Conservation (phyloP, 2,113 vertebrate genomes). For the Phalacrocorax pelagicus region DNA sequence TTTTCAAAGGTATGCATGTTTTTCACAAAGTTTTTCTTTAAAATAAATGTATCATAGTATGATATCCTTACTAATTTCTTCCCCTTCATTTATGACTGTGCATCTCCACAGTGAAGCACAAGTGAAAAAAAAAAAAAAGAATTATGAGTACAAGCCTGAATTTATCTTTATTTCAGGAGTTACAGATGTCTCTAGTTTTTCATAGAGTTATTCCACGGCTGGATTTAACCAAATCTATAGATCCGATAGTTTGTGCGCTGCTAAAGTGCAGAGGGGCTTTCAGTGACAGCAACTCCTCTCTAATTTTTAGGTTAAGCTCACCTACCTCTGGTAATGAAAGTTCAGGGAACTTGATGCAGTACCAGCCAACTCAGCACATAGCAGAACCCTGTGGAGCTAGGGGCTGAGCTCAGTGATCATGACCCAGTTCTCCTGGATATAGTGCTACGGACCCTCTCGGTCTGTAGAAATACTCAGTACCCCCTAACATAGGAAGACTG, state of each 20-base stretch:
- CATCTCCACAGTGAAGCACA: not conserved
- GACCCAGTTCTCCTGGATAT: not conserved
- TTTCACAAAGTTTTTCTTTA: not conserved
- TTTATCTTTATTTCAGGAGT: not conserved
- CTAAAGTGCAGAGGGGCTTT: not conserved
- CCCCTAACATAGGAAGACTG: accelerated
- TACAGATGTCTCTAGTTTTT: not conserved
- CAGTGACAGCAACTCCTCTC: not conserved
- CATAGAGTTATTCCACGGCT: not conserved
- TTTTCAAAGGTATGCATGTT: not conserved
- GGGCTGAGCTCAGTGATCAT: accelerated
- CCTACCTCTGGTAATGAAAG: not conserved
- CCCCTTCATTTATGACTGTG: not conserved
- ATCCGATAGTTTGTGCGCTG: not conserved
- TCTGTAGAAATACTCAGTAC: not conserved
- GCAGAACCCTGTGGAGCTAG: not conserved
- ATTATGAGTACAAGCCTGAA: not conserved
- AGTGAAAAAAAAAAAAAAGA: not conserved
- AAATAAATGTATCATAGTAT: not conserved
- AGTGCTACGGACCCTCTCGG: accelerated
- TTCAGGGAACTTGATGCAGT: not conserved
- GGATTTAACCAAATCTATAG: not conserved
- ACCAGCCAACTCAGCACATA: accelerated
- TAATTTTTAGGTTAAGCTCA: not conserved
- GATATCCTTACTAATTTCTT: not conserved